Conservation (phyloP, 2,888 invertebrate species). For the Phymatocera aterrima region DNA sequence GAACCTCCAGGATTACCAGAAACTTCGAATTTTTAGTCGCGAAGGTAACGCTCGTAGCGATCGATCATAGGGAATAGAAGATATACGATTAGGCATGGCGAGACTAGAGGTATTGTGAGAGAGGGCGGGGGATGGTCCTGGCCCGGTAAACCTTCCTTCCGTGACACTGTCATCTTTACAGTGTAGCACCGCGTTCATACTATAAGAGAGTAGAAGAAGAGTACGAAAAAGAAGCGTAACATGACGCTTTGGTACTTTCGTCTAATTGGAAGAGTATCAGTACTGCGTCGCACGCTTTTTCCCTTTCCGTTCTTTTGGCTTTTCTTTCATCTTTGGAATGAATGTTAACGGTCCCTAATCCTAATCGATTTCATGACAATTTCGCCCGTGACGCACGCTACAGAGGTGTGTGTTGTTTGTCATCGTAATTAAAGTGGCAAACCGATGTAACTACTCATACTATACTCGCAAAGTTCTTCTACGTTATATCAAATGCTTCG, state of each 20-base stretch:
- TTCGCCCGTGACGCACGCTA: neutral
- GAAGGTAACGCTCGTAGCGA: neutral
- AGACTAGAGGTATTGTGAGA: neutral
- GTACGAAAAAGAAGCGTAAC: neutral
- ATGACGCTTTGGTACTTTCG: neutral
- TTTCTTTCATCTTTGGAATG: neutral
- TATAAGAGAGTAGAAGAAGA: neutral
- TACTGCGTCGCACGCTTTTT: neutral
- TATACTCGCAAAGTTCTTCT: no score
- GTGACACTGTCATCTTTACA: neutral
- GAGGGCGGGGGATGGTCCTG: neutral
- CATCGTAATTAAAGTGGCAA: neutral
- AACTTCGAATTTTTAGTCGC: neutral
- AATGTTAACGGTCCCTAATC: neutral
- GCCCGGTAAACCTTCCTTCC: conserved; percentile 22
- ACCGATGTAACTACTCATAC: neutral
- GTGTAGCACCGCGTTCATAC: neutral
- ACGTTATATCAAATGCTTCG: neutral
- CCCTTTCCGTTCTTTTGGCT: neutral
- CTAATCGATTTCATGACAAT: conserved; percentile 4
- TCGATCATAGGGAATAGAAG: conserved; percentile 2
- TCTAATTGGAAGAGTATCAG: neutral
- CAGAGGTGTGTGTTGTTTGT: neutral
- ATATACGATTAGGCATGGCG: neutral
- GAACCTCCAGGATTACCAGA: neutral